Percentiles rank a stretch among this genome's conserved stretches.
These are phyloP conservation scores for Baronia brevicornis DNA, from an alignment of 2,888 invertebrate genomes.

Conservation along the genomic window DNA sequence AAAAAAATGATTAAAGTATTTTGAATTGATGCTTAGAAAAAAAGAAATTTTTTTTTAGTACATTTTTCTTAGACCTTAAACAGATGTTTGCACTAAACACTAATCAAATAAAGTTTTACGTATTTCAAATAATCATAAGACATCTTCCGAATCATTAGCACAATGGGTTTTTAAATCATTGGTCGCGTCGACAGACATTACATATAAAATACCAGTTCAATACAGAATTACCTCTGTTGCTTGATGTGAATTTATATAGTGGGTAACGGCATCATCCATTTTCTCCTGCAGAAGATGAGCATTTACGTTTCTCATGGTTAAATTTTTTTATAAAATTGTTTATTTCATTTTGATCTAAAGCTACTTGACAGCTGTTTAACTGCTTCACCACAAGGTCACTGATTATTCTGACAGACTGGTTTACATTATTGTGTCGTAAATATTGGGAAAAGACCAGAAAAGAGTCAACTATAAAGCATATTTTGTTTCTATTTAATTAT, in stretches of 20 bases:
- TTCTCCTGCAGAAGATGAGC: slow-evolving; percentile 46
- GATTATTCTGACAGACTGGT: slow-evolving; percentile 22
- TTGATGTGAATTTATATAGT: slow-evolving; percentile 61
- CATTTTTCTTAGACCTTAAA: too few species aligned
- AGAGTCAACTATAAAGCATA: not conserved
- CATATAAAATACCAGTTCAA: slow-evolving; percentile 15
- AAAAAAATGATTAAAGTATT: too few species aligned
- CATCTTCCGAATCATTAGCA: too few species aligned
- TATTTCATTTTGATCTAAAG: slow-evolving; percentile 26
- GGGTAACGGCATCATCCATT: slow-evolving; percentile 65
- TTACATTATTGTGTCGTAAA: not conserved
- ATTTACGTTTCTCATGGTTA: slow-evolving; percentile 48
- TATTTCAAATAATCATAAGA: too few species aligned
- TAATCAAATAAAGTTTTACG: too few species aligned
- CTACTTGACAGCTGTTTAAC: slow-evolving; percentile 31
- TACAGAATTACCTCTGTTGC: slow-evolving; percentile 50
- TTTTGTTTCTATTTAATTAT: not conserved
- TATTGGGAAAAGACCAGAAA: not conserved
- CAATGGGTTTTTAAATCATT: too few species aligned
- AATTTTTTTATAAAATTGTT: slow-evolving; percentile 20
- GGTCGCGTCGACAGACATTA: slow-evolving; percentile 15
- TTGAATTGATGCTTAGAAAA: too few species aligned
- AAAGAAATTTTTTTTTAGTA: too few species aligned
- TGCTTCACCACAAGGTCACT: slow-evolving; percentile 26
- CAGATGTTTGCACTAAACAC: not conserved